Evolutionary conservation across 2,888 invertebrate species (phyloP), one percentile per base, ranked within the genome.

Genomic region (Orthosia gothica): DNA sequence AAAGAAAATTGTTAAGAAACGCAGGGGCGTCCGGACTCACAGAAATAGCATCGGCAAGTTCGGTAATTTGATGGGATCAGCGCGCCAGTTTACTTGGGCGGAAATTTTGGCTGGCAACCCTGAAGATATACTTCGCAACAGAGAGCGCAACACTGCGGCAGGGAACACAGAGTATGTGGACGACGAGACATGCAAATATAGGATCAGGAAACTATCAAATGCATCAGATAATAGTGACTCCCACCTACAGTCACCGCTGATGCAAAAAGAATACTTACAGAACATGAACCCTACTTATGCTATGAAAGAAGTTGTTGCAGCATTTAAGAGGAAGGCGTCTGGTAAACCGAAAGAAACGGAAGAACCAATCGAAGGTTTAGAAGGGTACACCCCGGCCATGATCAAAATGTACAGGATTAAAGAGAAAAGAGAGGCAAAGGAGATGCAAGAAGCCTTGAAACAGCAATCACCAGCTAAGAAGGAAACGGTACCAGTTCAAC

Each of bases 251-350:
- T 94, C 94, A 2, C 95, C 93, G 0, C 83, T 94, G 47, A 89
- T 94, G 81, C 96, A 94, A 84, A 95, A 92, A 91, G 96, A 93
- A 90, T 97, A 93, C 85, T 91, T 97, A 66, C 91, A 93, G 67
- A 91, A 91, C n/a, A 84, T 97, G 72, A 97, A 97, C 87, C 98
- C 98, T 0, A 98, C 98, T 1, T 97, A 97, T 63, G 98, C 98
- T 1, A 98, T 98, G 98, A 95, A 97, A 79, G 97, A 97, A 82
- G 97, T 98, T 0, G 93, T 97, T 70, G 97, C 97, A 55, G 97
- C 96, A 88, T 97, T 97, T 86, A 97, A 97, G 84, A 97, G 97
- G 74, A 97, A 97, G 89, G 89, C 93, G 26, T 74, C 93, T 0
- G 94, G 94, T 0, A 94, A 93, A 89, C 66, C 72, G 9, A 95